Evolutionary conservation across 2,797 vertebrate genomes (phyloP), one percentile per base, ranked within the genome.

Genomic region (Falco peregrinus): DNA sequence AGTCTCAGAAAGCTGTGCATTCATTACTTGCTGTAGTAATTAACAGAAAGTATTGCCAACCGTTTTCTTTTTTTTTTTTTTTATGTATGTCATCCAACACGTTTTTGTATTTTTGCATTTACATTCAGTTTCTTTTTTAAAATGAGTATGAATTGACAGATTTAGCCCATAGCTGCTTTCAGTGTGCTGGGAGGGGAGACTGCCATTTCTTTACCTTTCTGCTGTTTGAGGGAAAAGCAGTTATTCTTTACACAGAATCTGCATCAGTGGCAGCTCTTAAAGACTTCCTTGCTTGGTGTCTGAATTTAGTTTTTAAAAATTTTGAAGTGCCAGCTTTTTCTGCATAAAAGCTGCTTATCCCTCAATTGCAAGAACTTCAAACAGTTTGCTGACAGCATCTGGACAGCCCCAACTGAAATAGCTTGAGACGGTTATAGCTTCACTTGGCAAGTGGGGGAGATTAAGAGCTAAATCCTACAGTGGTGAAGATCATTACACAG

Each of bases 311-410:
- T 92, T 89, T 90, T 65, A 20, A 74, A 94, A 93, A 47, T 83
- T 84, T 76, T 90, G 88, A 89, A 87, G 39, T 64, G 41, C 70
- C 74, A 92, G 88, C 37, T 82, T 89, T 94, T 96, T 95, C 86
- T 92, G 56, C 50, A 43, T 83, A 89, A 95, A 95, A 96, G 77
- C 88, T 80, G 37, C 86, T 94, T 95, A 96, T 82, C 63, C 56
- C 53, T 77, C 83, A 80, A 50, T 2, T 77, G 60, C 54, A 57
- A 79, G 56, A 87, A 74, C 88, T 93, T 94, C 93, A 85, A 91
- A 95, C 71, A 50, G 31, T 78, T 92, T 95, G 53, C 88, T 95
- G 88, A 87, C 86, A 94, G 88, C 68, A 68, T 9, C 2, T 57
- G 85, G 88, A 82, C 75, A 89, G 68, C 68, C 57, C 16, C 60